Evolutionary conservation across 2,888 invertebrate species (phyloP), one percentile per base, ranked within the genome.

Genomic region (Machimus atricapillus): DNA sequence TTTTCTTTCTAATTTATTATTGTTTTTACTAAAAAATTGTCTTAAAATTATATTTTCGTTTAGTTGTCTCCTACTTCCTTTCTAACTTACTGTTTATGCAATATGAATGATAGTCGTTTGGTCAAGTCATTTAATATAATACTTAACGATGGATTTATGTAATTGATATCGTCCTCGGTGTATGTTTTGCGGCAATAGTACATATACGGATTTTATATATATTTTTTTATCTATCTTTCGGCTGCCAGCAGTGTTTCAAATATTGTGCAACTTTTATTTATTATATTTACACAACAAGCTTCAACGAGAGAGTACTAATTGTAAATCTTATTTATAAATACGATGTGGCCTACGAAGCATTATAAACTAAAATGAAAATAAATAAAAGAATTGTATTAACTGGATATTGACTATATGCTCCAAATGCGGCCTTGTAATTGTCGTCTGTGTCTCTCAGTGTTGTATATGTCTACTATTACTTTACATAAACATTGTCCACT

Each of bases 371-470:
- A 40, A 34, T 4, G 7, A 34, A 34, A 34, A 34, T n/a, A 40
- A 85, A 14, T 85, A 27, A 43, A 37, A 27, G 23, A 37, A 73
- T 85, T 56, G 56, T 85, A 85, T 74, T 86, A 86, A 77, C 46
- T 56, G 52, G 66, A 86, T 78, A 86, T 78, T 86, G 58, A 86
- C 40, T 66, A 79, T 66, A 79, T 86, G 77, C 77, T 78, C 77
- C 37, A 86, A 56, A 37, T 78, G 86, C 86, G 86, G 78, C 86
- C 86, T 86, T 86, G 79, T 87, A 43, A 83, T 83, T 87, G 87
- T 87, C 87, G 87, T 87, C 86, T 87, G 86, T 87, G 86, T 86
- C 81, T 86, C 83, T 87, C 77, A 86, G 73, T 87, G 87, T 87
- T 83, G 87, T 87, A 86, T 66, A 58, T 86, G 86, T 86, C 81